Base-by-base conservation (phyloP, 2,888 invertebrate genomes). In the Tachina fera region DNA sequence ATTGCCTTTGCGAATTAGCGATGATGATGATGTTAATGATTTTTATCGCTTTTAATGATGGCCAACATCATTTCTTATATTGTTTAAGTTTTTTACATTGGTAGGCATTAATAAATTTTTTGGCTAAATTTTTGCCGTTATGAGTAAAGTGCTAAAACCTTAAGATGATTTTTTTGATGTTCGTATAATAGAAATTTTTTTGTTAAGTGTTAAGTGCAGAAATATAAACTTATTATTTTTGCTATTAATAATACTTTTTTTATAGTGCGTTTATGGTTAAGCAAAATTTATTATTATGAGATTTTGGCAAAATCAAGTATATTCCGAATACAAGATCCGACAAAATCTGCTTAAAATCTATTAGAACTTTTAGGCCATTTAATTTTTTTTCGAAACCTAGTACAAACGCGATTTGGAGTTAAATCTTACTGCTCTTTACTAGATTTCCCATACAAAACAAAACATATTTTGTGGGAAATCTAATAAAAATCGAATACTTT, bases 11-110 rank as follows among this genome's bases (percentile, higher is more conserved):
- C 43, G 22, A 72, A 11, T 51, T 56, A 6, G 39, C 53, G 9
- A 14, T 58, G 41, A 47, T 56, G 47, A 31, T 31, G 31, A 31
- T 72, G 60, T 31, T 60, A 13, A 41, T 53, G 41, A 75, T 71
- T 49, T 76, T 83, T 39, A 71, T 74, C 49, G 19, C 16, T 4
- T 8, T 14, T 70, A 58, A 61, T 70, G 61, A 10, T n/a, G n/a
- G n/a, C 41, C 14, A 51, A 53, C 22, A 49, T 43, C 41, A 75
- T 61, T 68, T 51, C n/a, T 6, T 31, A 6, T 31, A 6, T 31
- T 31, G 31, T 22, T 22, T 22, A 22, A 22, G 1, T 31, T 31
- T 14, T 19, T 81, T 63, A 49, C 60, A 56, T 68, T 45, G 61
- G 13, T 39, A 39, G 41, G 5, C 47, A 47, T 70, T 67, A 75